phyloP scores from a whole-genome alignment of 35 echinoderm and acorn worm species.

The Stichopus chloronotus region DNA sequence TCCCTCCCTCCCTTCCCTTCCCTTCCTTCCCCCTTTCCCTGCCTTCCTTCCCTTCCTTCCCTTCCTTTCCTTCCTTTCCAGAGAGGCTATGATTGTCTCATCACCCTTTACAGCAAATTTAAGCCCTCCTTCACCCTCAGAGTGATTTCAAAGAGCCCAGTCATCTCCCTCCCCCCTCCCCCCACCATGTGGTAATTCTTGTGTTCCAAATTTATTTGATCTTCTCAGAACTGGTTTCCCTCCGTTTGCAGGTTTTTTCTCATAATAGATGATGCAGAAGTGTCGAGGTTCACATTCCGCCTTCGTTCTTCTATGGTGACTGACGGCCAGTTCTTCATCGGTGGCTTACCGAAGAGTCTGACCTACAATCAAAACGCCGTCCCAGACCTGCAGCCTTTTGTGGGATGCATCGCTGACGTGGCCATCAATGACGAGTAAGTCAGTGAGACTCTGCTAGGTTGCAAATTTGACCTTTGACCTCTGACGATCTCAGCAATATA shows the following conservation, averaged over 20 bases:
- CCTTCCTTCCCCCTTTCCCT: background rate
- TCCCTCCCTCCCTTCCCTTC: background rate
- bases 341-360: conserved; percentile 32
- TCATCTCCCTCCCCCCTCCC: background rate
- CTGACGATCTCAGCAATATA: background rate
- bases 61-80: background rate
- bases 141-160: too few species aligned
- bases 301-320: conserved; percentile 18
- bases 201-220: background rate
- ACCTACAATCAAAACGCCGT: conserved; percentile 12
- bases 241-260: conserved; percentile 8
- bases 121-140: too few species aligned
- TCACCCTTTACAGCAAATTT: too few species aligned
- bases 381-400: conserved; percentile 21
- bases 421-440: background rate
- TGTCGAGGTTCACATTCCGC: background rate
- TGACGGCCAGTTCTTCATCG: conserved; percentile 38
- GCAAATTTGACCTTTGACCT: too few species aligned
- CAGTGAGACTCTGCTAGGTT: background rate
- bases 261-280: conserved; percentile 34
- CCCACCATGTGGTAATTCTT: background rate
- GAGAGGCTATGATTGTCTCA: too few species aligned
- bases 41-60: background rate
- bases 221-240: background rate
- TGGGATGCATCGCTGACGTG: conserved; percentile 39